Base-by-base conservation (phyloP, 2,797 vertebrate genomes). In the Phalanger gymnotis region DNA sequence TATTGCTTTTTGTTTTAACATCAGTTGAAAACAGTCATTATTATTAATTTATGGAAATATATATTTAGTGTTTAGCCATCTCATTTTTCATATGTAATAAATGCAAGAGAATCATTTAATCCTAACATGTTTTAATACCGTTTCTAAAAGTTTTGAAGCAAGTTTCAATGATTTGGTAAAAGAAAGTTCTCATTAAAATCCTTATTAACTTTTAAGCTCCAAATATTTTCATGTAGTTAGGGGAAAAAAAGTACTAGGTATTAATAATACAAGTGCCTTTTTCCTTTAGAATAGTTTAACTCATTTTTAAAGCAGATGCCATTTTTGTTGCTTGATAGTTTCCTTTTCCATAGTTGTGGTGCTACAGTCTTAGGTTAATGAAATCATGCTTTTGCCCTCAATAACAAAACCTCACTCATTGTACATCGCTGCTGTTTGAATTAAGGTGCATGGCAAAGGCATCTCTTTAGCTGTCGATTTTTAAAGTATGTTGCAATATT, bases 371-470 rank as follows among this genome's bases (percentile, higher is more conserved):
- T 98, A 98, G 98, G 98, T 99, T 98, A 98, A 98, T 97, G 98
- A 98, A 98, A 98, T 98, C 98, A 98, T 93, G 98, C 99, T 99
- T 99, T 98, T 97, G 99, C 98, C 98, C 98, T 97, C 98, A 98
- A 95, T 99, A 99, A 99, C 98, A 97, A 98, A 98, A 97, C 98
- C 98, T 98, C 98, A 99, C 98, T 98, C 98, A 99, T 99, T 98
- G 98, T 95, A 99, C 99, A 98, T 98, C 99, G 99, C 98, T 98
- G 98, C 98, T 98, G 98, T 99, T 99, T 98, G 98, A 98, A 98
- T 98, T 99, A 99, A 99, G 98, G 98, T 99, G 98, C 99, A 99
- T 99, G 99, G 98, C 99, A 54, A 89, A 99, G 97, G 98, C 99
- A 99, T 99, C 98, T 97, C 98, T 97, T 98, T 98, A 98, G 98